Base-by-base conservation (phyloP, 1,140 invertebrate genomes). In the Apocrypta bakeri region DNA sequence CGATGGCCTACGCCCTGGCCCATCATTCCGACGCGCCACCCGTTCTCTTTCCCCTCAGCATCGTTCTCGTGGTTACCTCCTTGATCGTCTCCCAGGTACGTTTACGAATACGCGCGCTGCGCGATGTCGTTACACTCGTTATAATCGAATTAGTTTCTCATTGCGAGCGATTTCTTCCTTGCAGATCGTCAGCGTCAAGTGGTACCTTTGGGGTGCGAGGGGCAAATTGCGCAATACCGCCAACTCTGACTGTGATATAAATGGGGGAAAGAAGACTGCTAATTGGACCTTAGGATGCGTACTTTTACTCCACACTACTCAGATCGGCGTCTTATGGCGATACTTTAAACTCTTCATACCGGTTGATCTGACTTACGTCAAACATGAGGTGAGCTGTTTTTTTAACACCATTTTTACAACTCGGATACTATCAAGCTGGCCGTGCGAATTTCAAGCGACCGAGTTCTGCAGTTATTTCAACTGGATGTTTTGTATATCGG, bases 311-410 rank as follows among this genome's bases (percentile, higher is more conserved):
- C 97, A 98, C 90, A 91, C 95, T 0, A 92, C 96, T 2, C 96
- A 97, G 90, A 93, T 96, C 81, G 97, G 97, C 6, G 96, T 98
- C 64, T 92, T 98, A 17, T 98, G 97, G 97, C 91, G 97, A 85
- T 98, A 98, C 88, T 97, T 97, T 83, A 95, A 96, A 83, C 93
- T 98, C 1, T 95, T 98, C 84, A 95, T 97, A 79, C 97, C 97
- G 68, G 95, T 97, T n/a, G 95, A 98, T 89, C 89, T 97, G 66
- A 90, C 95, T 80, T 94, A 95, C 85, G 97, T 98, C 11, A 97
- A 97, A 87, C 95, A 96, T 87, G 97, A 98, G 93, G 96, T 97
- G 74, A 90, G 94, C 66, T 14, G 24, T 9, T 29, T 0, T 27
- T 66, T 27, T 8, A 93, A 12, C n/a, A 63, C 1, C 1, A 56